phyloP scores from a whole-genome alignment of 2,888 invertebrate genomes.

The Parnassius mnemosyne region DNA sequence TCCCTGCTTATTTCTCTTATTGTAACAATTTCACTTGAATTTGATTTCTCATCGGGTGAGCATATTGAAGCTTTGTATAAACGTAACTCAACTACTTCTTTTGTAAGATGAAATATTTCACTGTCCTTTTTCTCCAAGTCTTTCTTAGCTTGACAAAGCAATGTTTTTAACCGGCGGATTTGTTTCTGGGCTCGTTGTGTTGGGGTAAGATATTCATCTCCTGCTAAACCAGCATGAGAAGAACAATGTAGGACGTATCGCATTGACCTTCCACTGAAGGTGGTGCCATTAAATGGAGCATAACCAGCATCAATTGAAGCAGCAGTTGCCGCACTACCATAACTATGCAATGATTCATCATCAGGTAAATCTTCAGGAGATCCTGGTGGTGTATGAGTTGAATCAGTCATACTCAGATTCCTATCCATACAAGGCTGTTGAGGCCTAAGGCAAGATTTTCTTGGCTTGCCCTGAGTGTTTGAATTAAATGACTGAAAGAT shows the following conservation, averaged over 20 bases:
- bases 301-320: constrained; percentile 91
- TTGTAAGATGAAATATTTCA: constrained; percentile 88
- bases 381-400: constrained; percentile 82
- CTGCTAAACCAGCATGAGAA: constrained; percentile 87
- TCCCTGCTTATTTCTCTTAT: constrained; percentile 84
- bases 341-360: constrained; percentile 90
- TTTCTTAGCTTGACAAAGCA: constrained; percentile 86
- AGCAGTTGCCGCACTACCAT: constrained; percentile 88
- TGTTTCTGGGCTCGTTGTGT: constrained; percentile 92
- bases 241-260: constrained; percentile 93
- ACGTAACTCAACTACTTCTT: constrained; percentile 89
- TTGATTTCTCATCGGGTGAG: constrained; percentile 90
- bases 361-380: constrained; percentile 83
- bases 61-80: constrained; percentile 89
- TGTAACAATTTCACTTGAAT: constrained; percentile 87
- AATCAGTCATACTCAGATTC: constrained; percentile 67
- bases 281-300: constrained; percentile 87
- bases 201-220: constrained; percentile 92
- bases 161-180: constrained; percentile 86
- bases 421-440: constrained; percentile 59
- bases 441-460: constrained; percentile 62
- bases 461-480: constrained; percentile 60
- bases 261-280: constrained; percentile 85
- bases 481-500: constrained; percentile 71
- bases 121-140: constrained; percentile 90